Conservation (phyloP, 1,140 invertebrate genomes). For the Chironomus tepperi region DNA sequence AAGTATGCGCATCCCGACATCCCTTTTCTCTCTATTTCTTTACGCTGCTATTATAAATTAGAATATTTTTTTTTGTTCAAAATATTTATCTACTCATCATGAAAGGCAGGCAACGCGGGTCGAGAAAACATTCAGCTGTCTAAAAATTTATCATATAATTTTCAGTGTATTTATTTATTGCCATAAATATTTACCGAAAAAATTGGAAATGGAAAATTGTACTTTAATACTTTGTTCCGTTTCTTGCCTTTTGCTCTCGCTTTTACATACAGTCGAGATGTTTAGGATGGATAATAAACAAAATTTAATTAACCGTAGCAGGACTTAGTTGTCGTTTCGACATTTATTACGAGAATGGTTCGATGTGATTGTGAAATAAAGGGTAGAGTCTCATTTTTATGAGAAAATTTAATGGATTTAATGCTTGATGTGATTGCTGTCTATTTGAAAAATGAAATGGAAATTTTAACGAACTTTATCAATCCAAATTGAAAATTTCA, state of each 20-base stretch:
- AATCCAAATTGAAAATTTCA: too few species aligned
- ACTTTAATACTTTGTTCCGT: conserved; percentile 17
- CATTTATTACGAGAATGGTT: too few species aligned
- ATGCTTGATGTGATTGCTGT: too few species aligned
- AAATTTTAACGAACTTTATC: too few species aligned
- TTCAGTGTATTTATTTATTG: background rate
- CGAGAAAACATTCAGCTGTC: conserved; percentile 12
- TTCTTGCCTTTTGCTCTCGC: background rate
- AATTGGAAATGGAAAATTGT: conserved; percentile 1
- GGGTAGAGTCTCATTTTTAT: too few species aligned
- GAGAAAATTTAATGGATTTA: too few species aligned
- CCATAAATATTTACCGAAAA: conserved; percentile 6
- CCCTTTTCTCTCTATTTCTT: background rate
- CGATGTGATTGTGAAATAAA: too few species aligned
- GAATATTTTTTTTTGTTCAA: background rate
- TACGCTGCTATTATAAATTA: conserved; percentile 16
- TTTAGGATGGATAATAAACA: background rate
- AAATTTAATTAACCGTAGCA: conserved; percentile 18
- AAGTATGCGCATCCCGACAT: background rate
- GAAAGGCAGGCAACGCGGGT: background rate
- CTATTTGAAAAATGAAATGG: too few species aligned
- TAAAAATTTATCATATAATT: conserved; percentile 18
- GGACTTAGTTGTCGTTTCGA: background rate
- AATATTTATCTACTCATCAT: background rate
- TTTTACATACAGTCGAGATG: background rate